phyloP scores from a whole-genome alignment of 2,888 invertebrate genomes.

The Pollenia griseotomentosa region DNA sequence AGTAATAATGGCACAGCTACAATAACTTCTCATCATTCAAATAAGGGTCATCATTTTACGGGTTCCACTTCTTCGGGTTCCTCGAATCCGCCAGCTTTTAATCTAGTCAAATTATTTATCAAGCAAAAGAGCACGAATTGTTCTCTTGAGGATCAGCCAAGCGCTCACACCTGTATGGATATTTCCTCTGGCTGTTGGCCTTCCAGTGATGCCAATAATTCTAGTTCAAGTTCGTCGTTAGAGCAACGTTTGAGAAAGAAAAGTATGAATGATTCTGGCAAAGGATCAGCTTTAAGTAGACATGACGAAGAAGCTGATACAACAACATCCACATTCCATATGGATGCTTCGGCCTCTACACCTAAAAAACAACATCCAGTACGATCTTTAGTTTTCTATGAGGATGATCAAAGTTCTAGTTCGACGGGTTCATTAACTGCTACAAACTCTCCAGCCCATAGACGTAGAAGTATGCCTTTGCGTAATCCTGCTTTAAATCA shows the following conservation, averaged over 20 bases:
- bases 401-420: conserved; percentile 80
- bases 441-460: conserved; percentile 81
- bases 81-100: conserved; percentile 89
- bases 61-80: conserved; percentile 83
- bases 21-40: conserved; percentile 64
- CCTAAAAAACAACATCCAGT: conserved; percentile 75
- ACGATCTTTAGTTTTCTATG: conserved; percentile 79
- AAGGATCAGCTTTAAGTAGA: conserved; percentile 83
- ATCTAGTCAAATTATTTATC: conserved; percentile 94
- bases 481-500: conserved; percentile 83
- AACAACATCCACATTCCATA: conserved; percentile 72
- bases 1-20: conserved; percentile 66
- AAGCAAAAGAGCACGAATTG: conserved; percentile 91
- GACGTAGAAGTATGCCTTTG: conserved; percentile 82
- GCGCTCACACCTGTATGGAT: conserved; percentile 87
- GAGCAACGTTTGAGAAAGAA: conserved; percentile 83
- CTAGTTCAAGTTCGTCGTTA: conserved; percentile 82
- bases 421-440: conserved; percentile 80
- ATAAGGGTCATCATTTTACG: conserved; percentile 76
- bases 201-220: conserved; percentile 82
- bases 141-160: conserved; percentile 85
- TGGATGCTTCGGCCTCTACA: conserved; percentile 72
- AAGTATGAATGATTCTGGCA: conserved; percentile 84
- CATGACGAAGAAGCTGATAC: conserved; percentile 81
- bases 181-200: conserved; percentile 93